Base-by-base conservation (phyloP, 1,140 invertebrate species). In the Papilio polyxenes region DNA sequence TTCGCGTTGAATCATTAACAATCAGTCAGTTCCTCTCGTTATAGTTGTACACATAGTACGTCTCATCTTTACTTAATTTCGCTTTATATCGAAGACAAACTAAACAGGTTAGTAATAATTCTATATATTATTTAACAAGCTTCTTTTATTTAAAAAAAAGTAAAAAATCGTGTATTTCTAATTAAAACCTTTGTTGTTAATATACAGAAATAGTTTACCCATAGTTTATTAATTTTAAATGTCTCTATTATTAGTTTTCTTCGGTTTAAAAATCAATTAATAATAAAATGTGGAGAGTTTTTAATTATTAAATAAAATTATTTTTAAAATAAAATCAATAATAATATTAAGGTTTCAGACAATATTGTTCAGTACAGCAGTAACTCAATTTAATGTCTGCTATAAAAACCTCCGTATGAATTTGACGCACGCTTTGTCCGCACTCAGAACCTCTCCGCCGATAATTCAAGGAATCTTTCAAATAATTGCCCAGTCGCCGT, bases 381-480 rank as follows among this genome's bases (percentile, higher is more conserved):
- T 87, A 82, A 76, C 77, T 87, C 86, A 87, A 83, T 84, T 87
- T 87, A 85, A 85, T 83, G 81, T 75, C 31, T 65, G 17, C 77
- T 80, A 44, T 81, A 74, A 80, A 62, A 77, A 83, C 51, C 37
- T 62, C 31, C 37, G 31, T 15, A 59, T 59, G 49, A 40, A 78
- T 78, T 51, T 77, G 75, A 56, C 75, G 48, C 49, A 9, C 20
- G 75, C 75, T 78, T 76, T 76, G 51, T 49, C 48, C 75, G 40
- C 15, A 17, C 15, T 49, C 75, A 49, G 65, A 31, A 72, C 65
- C 65, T 72, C 65, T 37, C 65, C 31, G 15, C 6, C 23, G 31
- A 65, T 65, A 65, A 72, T 72, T 72, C 31, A 72, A 72, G 3
- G 65, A 72, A 72, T 37, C 31, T 72, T 20, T 65, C 31, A 40